Percentiles rank a stretch among this genome's conserved stretches.
Conservation (phyloP, 2,797 vertebrate genomes). For the Geotrypetes seraphini region DNA sequence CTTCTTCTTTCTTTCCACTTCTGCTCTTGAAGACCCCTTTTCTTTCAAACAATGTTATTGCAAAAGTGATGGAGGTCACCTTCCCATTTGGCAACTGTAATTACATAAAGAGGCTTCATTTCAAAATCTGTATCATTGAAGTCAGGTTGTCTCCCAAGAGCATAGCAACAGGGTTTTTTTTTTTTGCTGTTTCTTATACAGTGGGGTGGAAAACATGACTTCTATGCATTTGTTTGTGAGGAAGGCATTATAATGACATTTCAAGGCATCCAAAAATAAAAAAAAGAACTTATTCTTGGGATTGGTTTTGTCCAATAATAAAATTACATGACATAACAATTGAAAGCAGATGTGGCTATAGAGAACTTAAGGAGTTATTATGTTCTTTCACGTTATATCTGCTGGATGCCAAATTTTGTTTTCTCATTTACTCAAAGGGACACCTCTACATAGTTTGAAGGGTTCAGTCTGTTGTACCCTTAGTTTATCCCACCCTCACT, state of each 20-base stretch:
- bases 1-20: background rate
- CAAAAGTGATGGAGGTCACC: background rate
- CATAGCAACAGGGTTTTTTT: background rate
- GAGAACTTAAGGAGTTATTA: constrained; percentile 35
- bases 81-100: background rate
- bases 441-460: no score
- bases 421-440: no score
- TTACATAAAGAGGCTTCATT: background rate
- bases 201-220: constrained; percentile 26
- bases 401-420: constrained; percentile 32
- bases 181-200: background rate
- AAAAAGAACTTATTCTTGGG: constrained; percentile 46
- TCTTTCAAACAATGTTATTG: background rate
- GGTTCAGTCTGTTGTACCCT: no score
- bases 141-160: background rate
- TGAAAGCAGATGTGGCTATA: constrained; percentile 56
- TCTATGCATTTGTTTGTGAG: constrained; percentile 10
- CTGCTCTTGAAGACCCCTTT: background rate
- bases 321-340: constrained; percentile 57
- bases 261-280: constrained; percentile 52
- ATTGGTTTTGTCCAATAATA: constrained; percentile 54
- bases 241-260: constrained; percentile 51
- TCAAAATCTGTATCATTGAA: background rate
- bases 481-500: no score
- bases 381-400: constrained; percentile 15